These are phyloP conservation scores for Tachyglossus aculeatus DNA, from an alignment of 2,797 vertebrate genomes.

Conservation along the genomic window DNA sequence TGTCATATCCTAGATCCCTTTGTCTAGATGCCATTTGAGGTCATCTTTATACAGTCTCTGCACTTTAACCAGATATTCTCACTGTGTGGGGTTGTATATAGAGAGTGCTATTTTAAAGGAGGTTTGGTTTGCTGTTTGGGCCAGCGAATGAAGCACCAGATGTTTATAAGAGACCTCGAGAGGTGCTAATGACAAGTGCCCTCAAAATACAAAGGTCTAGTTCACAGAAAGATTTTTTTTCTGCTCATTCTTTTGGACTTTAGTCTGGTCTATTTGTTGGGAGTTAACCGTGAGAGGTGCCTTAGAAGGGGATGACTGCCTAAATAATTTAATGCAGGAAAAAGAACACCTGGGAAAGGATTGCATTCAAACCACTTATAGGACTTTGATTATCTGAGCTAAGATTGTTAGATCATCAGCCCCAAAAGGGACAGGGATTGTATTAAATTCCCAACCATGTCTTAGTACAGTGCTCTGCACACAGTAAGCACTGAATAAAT, in stretches of 20 bases:
- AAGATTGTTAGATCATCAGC: too few relatives aligned
- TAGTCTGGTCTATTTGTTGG: not conserved
- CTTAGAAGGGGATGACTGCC: slow-evolving; percentile 18
- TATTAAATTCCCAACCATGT: too few relatives aligned
- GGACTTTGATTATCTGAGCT: too few relatives aligned
- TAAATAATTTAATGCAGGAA: slow-evolving; percentile 1
- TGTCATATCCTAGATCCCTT: too few relatives aligned
- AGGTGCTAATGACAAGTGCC: slow-evolving; percentile 33
- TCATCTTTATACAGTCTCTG: slow-evolving; percentile 31
- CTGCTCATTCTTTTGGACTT: not conserved
- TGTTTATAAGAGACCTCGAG: slow-evolving; percentile 47
- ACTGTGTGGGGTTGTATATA: slow-evolving; percentile 1
- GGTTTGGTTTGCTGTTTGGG: slow-evolving; percentile 13
- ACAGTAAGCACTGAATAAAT: too few relatives aligned
- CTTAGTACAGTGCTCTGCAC: too few relatives aligned
- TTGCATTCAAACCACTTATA: not conserved
- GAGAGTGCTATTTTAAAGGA: slow-evolving; percentile 33
- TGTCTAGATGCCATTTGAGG: slow-evolving; percentile 17
- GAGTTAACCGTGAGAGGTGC: slow-evolving; percentile 11
- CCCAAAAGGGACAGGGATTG: too few relatives aligned
- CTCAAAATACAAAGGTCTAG: slow-evolving; percentile 29
- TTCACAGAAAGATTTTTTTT: slow-evolving; percentile 24
- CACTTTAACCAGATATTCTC: slow-evolving; percentile 12
- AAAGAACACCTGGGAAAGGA: slow-evolving; percentile 20
- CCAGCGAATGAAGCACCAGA: slow-evolving; percentile 40